Evolutionary conservation across 2,113 vertebrate species (phyloP).

Genomic region (Odocoileus hemionus): DNA sequence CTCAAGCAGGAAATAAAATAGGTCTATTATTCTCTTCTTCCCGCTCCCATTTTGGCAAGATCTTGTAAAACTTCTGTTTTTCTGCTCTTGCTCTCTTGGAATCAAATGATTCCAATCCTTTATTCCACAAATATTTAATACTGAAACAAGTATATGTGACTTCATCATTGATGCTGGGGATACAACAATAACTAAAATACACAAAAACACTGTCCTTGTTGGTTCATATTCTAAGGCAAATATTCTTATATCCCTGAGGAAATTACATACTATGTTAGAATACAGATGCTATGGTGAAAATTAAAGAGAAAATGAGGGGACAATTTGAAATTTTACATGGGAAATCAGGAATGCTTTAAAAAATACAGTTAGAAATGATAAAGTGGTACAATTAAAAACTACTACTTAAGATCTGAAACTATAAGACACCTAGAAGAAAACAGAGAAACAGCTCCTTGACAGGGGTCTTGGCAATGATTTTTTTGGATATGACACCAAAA

Average conservation of each 20-base stretch:
- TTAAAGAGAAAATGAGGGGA: background rate
- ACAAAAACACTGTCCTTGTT: background rate
- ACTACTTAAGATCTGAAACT: background rate
- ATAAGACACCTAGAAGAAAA: background rate
- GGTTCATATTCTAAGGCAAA: background rate
- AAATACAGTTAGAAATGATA: background rate
- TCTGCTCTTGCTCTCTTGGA: background rate
- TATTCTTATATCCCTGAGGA: background rate
- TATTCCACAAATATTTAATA: background rate
- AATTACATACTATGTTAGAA: background rate
- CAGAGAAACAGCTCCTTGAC: background rate
- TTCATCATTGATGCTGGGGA: background rate
- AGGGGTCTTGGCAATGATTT: background rate
- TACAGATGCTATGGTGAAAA: background rate
- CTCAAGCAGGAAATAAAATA: background rate
- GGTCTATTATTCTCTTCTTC: background rate
- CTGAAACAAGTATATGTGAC: background rate
- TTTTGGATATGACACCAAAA: background rate
- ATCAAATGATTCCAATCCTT: background rate
- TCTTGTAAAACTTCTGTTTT: background rate
- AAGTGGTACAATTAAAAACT: background rate
- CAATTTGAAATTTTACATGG: background rate
- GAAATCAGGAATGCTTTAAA: background rate
- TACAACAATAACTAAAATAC: background rate
- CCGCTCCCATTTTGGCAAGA: background rate